Evolutionary conservation across 2,888 invertebrate genomes (phyloP).

Genomic region (Hydrotaea diabolus): DNA sequence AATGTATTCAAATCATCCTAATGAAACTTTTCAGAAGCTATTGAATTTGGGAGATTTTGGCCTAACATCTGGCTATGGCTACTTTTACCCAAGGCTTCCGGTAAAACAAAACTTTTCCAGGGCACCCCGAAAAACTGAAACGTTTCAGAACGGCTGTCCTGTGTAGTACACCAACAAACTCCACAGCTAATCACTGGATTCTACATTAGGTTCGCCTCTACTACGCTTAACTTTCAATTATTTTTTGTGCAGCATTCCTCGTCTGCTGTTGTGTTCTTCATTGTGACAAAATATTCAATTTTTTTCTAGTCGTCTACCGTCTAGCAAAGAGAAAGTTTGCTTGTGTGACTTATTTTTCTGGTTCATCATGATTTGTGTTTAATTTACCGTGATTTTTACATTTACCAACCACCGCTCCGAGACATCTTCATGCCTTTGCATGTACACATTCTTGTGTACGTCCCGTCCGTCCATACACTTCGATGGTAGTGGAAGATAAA

Average conservation of each 20-base stretch:
- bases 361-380: constrained; percentile 75
- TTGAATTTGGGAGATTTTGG: too few species aligned
- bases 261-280: neutral
- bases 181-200: too few species aligned
- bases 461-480: too few species aligned
- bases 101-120: too few species aligned
- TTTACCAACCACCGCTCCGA: constrained; percentile 24
- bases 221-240: neutral
- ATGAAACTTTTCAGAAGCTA: too few species aligned
- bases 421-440: neutral
- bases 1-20: too few species aligned
- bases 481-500: neutral
- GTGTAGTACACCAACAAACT: too few species aligned
- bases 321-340: constrained; percentile 75
- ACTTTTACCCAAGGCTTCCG: too few species aligned
- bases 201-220: neutral
- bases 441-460: neutral
- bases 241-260: too few species aligned
- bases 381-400: constrained; percentile 75
- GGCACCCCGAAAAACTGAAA: too few species aligned
- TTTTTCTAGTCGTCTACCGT: constrained; percentile 61
- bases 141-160: too few species aligned
- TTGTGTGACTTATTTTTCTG: constrained; percentile 39
- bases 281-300: neutral
- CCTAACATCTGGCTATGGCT: too few species aligned